Evolutionary conservation across 2,797 vertebrate genomes (phyloP), one percentile per base, ranked within the genome.

Genomic region (Enteromius argenteus): DNA sequence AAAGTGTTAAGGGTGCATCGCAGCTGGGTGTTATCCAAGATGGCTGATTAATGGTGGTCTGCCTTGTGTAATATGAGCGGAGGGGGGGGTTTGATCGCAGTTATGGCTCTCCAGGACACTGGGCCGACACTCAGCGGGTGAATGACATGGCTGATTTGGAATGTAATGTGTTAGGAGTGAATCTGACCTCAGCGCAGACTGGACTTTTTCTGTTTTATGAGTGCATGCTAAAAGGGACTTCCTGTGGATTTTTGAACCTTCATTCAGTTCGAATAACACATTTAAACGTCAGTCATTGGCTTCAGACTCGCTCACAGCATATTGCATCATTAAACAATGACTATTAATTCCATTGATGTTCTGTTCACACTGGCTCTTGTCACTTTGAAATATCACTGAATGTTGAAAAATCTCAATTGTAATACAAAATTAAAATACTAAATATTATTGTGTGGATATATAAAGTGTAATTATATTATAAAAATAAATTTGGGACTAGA

Each of bases 11-110:
- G 71, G 35, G 46, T 51, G 68, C 80, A 76, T 64, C 37, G n/a
- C 0, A 37, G 11, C 37, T 72, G 77, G 72, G 42, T 14, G 49
- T 56, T 56, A 78, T 82, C 58, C 68, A 85, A 66, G 78, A 81
- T 62, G 80, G 44, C 77, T 85, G 80, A 87, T 67, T 84, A 83
- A 86, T 78, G 71, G 32, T 11, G 23, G 80, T 51, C 75, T 80
- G 85, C 72, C 66, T 83, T 88, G 67, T 85, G 87, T 74, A 86
- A 89, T 89, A 69, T 80, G 66, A 75, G 60, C 37, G 62, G 1
- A 42, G 37, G 60, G 60, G 60, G 66, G 56, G 66, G 56, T 81
- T 42, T 84, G 58, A 84, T 84, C 21, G 44, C 64, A 66, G 42
- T 79, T 64, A 77, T 37, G 67, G 58, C 62, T 68, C 75, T 68